These are phyloP conservation scores for Cyphomyrus discorhynchus DNA, from an alignment of 2,113 vertebrate species.

Conservation along the genomic window DNA sequence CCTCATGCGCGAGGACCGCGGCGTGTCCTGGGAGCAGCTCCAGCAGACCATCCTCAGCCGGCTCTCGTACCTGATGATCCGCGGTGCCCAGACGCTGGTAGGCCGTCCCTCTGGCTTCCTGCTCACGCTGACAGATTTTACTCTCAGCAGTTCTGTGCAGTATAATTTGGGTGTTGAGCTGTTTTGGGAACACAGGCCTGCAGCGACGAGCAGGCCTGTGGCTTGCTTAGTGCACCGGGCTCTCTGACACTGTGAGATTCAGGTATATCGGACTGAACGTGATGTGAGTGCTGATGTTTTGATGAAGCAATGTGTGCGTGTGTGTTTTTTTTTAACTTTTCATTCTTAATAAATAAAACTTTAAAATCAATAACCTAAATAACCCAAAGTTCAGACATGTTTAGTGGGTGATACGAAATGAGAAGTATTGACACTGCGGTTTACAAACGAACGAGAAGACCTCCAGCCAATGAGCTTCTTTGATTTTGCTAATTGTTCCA, in stretches of 20 bases:
- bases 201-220: neutral
- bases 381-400: neutral
- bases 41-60: conserved; percentile 80
- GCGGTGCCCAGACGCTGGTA: conserved; percentile 68
- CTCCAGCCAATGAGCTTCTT: neutral
- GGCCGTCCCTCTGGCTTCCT: neutral
- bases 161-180: neutral
- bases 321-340: neutral
- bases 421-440: neutral
- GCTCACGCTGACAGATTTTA: neutral
- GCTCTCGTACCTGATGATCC: conserved; percentile 75
- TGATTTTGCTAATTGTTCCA: neutral
- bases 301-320: neutral
- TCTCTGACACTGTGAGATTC: neutral
- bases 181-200: neutral
- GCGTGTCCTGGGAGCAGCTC: conserved; percentile 80
- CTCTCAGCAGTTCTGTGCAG: neutral
- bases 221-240: neutral
- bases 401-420: neutral
- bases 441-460: neutral
- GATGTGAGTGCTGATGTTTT: neutral
- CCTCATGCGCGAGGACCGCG: conserved; percentile 75
- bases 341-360: neutral
- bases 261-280: neutral
- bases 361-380: neutral